Base-by-base conservation (phyloP, 2,888 invertebrate species). In the Chymomyza caudatula region DNA sequence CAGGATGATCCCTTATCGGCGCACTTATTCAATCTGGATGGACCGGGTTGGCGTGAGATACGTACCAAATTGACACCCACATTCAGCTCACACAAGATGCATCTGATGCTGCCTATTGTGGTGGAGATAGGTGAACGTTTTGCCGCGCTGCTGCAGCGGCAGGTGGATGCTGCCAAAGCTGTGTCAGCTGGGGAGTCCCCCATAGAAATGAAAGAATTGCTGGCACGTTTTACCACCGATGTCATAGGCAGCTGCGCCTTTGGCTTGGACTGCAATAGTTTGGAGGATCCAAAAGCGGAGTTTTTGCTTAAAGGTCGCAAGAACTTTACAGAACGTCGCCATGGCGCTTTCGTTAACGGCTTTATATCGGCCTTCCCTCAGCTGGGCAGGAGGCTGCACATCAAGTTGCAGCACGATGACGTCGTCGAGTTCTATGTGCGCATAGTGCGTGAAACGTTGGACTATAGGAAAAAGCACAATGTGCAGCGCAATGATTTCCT, bases 41-140 rank as follows among this genome's bases (percentile, higher is more conserved):
- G 91, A 0, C 78, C 87, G 0, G 89, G 90, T 37, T 92, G 92
- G 92, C 91, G 89, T 59, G 84, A 88, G 20, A 84, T 92, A 69
- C 85, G 92, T 25, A 74, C 85, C 0, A 91, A 91, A 49, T 63
- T 92, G 55, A 90, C 91, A 2, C 91, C 92, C 0, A 91, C 91
- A 0, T 92, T 92, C 74, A 91, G 92, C 3, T 90, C 91, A 0
- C 90, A 91, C 4, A 92, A 92, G 82, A 91, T 92, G 88, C 91
- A 90, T 64, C 87, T 86, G 43, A 91, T 92, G 91, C 89, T 91
- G 73, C 86, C 88, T n/a, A 87, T 87, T 0, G 82, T 91, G 13
- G 78, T 88, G 2, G 73, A 87, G 4, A 90, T 91, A 37, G 87
- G 86, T 0, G 69, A 88, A 2, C 71, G 80, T 0, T 86, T 89